Evolutionary conservation across 2,888 invertebrate genomes (phyloP).

Genomic region (Thalpophila matura): DNA sequence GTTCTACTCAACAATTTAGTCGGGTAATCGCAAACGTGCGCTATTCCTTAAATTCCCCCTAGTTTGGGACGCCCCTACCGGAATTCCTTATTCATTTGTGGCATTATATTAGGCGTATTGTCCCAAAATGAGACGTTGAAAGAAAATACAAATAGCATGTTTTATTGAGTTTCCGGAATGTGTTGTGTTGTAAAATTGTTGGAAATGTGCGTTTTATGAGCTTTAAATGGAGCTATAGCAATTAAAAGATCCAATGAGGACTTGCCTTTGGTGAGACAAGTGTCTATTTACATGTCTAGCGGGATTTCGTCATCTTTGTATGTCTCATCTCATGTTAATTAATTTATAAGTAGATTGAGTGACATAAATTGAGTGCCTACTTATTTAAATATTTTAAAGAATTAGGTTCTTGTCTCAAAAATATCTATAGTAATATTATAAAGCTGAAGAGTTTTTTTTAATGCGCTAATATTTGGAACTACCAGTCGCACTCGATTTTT

Average conservation of each 20-base stretch:
- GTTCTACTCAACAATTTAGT: conserved; percentile 62
- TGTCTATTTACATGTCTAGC: background rate
- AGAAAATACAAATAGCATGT: conserved; percentile 80
- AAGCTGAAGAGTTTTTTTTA: too few relatives aligned
- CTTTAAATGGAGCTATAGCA: conserved; percentile 51
- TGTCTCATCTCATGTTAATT: background rate
- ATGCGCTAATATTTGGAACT: too few relatives aligned
- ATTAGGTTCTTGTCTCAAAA: too few relatives aligned
- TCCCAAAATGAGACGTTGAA: conserved; percentile 82
- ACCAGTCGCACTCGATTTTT: too few relatives aligned
- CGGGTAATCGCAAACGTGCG: conserved; percentile 63
- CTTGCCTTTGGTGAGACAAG: conserved; percentile 17
- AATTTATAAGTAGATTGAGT: background rate
- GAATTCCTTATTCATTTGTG: conserved; percentile 87
- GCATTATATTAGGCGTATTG: conserved; percentile 87
- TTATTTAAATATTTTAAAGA: background rate
- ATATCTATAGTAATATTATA: too few relatives aligned
- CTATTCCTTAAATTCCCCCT: conserved; percentile 69
- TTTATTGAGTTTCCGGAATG: conserved; percentile 79
- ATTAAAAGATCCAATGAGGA: conserved; percentile 47
- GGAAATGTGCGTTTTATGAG: conserved; percentile 61
- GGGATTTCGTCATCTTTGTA: background rate
- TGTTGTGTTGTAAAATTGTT: conserved; percentile 69
- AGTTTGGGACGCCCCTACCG: conserved; percentile 76
- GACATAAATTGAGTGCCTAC: background rate